Percentiles rank a stretch among this genome's conserved stretches.
Evolutionary conservation across 2,888 invertebrate species (phyloP).

Genomic region (Acanthoscelides obtectus): DNA sequence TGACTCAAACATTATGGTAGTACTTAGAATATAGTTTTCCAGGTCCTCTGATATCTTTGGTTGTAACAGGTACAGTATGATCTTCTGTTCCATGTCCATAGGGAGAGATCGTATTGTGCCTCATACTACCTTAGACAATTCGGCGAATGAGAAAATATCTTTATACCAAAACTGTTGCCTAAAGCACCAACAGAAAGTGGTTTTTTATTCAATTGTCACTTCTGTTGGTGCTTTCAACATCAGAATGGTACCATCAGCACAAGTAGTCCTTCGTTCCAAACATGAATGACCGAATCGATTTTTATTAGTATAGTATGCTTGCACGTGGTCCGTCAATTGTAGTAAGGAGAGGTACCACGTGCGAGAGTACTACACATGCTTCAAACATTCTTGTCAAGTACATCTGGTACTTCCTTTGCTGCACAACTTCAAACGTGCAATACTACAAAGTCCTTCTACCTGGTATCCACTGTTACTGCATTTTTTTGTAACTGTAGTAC

Average conservation of each 20-base stretch:
- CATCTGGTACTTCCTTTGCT: no score
- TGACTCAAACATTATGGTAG: no score
- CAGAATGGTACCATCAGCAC: not conserved
- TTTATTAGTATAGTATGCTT: no score
- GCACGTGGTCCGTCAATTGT: no score
- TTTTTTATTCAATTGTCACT: not conserved
- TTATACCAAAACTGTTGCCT: not conserved
- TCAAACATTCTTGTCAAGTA: no score
- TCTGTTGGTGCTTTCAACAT: not conserved
- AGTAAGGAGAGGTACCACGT: no score
- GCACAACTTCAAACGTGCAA: no score
- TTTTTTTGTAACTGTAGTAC: conserved; percentile 1
- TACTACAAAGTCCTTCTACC: not conserved
- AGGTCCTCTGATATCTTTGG: not conserved
- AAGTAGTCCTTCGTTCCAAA: no score
- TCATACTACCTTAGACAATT: not conserved
- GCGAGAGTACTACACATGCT: no score
- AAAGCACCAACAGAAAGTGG: not conserved
- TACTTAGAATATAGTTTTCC: no score
- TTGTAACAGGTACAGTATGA: not conserved
- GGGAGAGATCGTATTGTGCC: not conserved
- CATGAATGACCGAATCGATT: no score
- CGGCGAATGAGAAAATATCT: not conserved
- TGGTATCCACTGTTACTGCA: conserved; percentile 3
- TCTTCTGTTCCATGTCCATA: not conserved